Evolutionary conservation across 2,113 vertebrate genomes (phyloP).

Genomic region (Girardinichthys multiradiatus): DNA sequence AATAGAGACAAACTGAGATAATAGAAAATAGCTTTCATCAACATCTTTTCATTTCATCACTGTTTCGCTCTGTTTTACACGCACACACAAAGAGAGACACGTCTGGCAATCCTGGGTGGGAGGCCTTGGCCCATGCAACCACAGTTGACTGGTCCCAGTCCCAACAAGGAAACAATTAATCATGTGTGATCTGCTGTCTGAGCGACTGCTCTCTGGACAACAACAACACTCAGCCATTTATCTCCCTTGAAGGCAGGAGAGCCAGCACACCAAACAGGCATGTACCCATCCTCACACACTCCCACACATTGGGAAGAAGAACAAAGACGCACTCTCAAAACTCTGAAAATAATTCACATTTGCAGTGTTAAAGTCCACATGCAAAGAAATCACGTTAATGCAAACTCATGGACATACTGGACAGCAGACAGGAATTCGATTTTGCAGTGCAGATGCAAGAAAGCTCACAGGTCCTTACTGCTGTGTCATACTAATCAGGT

Average conservation of each 20-base stretch:
- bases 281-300: constrained; percentile 55
- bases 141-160: constrained; percentile 72
- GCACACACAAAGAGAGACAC: background rate
- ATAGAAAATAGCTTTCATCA: constrained; percentile 31
- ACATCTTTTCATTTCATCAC: constrained; percentile 46
- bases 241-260: constrained; percentile 73
- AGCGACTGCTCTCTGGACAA: constrained; percentile 81
- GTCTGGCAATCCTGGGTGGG: constrained; percentile 63
- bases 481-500: constrained; percentile 57
- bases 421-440: constrained; percentile 31
- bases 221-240: constrained; percentile 77
- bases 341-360: constrained; percentile 19
- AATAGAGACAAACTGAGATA: constrained; percentile 50
- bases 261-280: constrained; percentile 72
- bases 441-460: background rate
- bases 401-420: constrained; percentile 21
- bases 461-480: constrained; percentile 41
- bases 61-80: constrained; percentile 15
- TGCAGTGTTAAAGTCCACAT: constrained; percentile 4
- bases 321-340: constrained; percentile 29
- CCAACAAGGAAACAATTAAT: constrained; percentile 84
- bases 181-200: constrained; percentile 81
- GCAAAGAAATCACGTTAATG: constrained; percentile 39
- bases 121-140: constrained; percentile 73
- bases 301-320: constrained; percentile 57